Base-by-base conservation (phyloP, 2,888 invertebrate genomes). In the Gymnosoma rotundatum region DNA sequence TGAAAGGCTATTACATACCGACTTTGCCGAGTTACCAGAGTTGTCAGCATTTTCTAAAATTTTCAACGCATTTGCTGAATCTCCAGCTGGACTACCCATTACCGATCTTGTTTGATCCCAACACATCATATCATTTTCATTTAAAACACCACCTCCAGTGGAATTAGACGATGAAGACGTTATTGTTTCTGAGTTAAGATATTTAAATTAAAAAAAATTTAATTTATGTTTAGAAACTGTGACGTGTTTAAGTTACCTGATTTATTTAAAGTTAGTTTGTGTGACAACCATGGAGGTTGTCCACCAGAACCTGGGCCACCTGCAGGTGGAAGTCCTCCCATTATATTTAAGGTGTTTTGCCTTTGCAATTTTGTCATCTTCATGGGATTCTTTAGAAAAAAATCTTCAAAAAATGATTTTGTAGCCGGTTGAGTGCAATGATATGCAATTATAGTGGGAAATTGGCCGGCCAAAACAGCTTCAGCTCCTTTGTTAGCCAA, bases 401-500 rank as follows among this genome's bases (percentile, higher is more conserved):
- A 90, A 87, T 91, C 92, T 83, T 98, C 98, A 73, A 99, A 93
- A 93, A 97, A 98, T 90, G 97, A 97, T 93, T 98, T 98, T 66
- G 98, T 99, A 87, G 96, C 96, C 1, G 98, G 98, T 92, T 98
- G 98, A 38, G 98, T 97, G 93, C 98, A 97, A 91, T 99, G 99
- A 93, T 96, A 99, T 42, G 97, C 96, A 88, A 98, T 97, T 88
- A 99, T 98, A 70, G 97, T 97, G 89, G 96, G 96, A 92, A 95
- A 98, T 89, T 97, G 97, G 2, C 98, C 97, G 85, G 96, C 96
- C 84, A 97, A 93, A 16, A 98, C 98, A 16, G 97, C 95, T 89
- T 99, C 98, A 0, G 98, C 98, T 7, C 98, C 98, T 91, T 97
- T 96, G 93, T 99, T 99, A 5, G 98, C 99, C 93, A 98, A 93